Base-by-base conservation (phyloP, 2,888 invertebrate genomes). In the Linnaemya tessellans region DNA sequence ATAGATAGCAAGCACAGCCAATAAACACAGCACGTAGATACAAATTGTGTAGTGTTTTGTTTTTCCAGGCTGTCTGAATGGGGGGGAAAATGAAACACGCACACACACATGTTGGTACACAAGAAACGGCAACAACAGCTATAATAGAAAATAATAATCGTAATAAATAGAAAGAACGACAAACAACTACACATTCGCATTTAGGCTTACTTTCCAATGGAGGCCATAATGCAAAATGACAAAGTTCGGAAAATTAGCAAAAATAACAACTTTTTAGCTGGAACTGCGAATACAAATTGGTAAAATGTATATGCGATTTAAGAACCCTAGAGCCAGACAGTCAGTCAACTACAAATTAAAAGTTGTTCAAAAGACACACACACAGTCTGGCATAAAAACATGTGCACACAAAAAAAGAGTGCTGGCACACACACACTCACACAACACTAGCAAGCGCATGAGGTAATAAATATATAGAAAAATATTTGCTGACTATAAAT, bases 211-310 rank as follows among this genome's bases (percentile, higher is more conserved):
- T 68, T 81, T 35, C 68, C 62, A 75, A 68, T 67, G 62, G 35
- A 75, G 58, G 60, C 10, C 60, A 73, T 49, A 77, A 58, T 67
- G 49, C 54, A 73, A 20, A 74, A 80, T 35, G 71, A 62, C 71
- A 81, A 70, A 78, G 81, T 84, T 84, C 84, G 77, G 3, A 46
- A 75, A 84, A 84, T 84, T 84, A 77, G 65, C 71, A 73, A 60
- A 62, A 58, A 30, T n/a, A 43, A 15, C n/a, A 46, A 10, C 41
- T 25, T 43, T 38, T 56, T 60, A 70, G 58, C 43, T 30, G 51
- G 51, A 84, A 74, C 54, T 73, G 38, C 15, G n/a, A 49, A 25
- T 54, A 78, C 71, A 78, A 73, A 78, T 78, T 80, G 71, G 64
- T 35, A 71, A 64, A 80, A 73, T 80, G 70, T 80, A 25, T 65